These are phyloP conservation scores for Hirundo rustica DNA, from an alignment of 2,797 vertebrate species.

Conservation along the genomic window DNA sequence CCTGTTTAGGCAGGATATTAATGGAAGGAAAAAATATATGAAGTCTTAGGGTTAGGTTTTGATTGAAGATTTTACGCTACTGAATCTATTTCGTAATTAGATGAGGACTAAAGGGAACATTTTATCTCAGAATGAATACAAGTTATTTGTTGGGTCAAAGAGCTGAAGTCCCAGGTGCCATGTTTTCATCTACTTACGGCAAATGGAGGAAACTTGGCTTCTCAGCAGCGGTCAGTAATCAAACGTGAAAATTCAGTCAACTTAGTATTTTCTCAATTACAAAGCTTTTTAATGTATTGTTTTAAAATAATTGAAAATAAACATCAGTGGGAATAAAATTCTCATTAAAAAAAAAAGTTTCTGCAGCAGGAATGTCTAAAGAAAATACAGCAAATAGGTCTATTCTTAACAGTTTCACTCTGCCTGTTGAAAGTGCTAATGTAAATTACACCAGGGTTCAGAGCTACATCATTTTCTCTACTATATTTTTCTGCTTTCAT, in stretches of 20 bases:
- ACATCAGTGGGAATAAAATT: constrained; percentile 27
- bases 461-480: neutral
- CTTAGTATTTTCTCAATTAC: constrained; percentile 22
- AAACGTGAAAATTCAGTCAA: constrained; percentile 27
- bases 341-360: constrained; percentile 37
- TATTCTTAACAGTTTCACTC: neutral
- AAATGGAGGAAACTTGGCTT: constrained; percentile 21
- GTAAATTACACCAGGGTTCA: neutral
- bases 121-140: neutral
- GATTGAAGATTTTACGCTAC: constrained; percentile 54
- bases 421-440: neutral
- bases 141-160: constrained; percentile 32
- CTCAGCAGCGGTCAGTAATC: constrained; percentile 46
- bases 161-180: neutral
- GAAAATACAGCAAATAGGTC: neutral
- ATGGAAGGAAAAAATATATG: constrained; percentile 40
- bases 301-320: constrained; percentile 66
- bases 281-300: constrained; percentile 43
- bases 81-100: constrained; percentile 61
- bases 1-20: constrained; percentile 27
- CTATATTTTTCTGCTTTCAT: neutral
- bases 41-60: constrained; percentile 52
- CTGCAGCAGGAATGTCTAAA: neutral
- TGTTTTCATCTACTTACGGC: constrained; percentile 23
- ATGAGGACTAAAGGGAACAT: constrained; percentile 15